Conservation (phyloP, 2,113 vertebrate genomes). For the Daphoenositta chrysoptera region DNA sequence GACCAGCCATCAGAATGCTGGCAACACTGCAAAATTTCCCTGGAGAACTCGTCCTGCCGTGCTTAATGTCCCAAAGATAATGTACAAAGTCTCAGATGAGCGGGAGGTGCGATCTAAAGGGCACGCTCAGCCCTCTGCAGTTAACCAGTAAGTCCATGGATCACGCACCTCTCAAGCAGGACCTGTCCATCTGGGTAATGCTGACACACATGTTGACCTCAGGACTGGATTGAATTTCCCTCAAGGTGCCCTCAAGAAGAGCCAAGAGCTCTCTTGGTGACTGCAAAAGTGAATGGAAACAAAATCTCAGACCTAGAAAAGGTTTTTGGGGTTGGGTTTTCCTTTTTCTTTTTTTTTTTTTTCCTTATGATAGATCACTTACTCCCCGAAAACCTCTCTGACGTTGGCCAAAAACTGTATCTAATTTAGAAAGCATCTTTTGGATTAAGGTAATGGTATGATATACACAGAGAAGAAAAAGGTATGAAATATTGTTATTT, state of each 20-base stretch:
- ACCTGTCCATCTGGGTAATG: neutral
- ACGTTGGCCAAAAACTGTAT: neutral
- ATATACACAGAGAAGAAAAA: neutral
- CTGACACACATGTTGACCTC: neutral
- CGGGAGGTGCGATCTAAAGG: constrained; percentile 3
- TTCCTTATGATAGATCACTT: neutral
- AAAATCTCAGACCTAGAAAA: neutral
- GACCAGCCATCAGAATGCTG: neutral
- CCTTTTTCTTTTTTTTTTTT: fast-evolving
- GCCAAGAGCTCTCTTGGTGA: neutral
- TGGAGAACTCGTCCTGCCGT: neutral
- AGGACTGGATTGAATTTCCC: neutral
- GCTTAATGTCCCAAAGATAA: constrained; percentile 31
- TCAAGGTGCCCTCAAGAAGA: neutral
- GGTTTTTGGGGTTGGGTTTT: neutral
- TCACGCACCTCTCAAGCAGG: neutral
- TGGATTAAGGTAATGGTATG: neutral
- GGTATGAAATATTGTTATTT: neutral
- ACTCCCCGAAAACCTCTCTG: neutral
- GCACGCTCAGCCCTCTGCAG: neutral
- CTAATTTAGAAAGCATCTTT: neutral
- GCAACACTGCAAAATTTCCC: neutral
- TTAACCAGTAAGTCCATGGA: neutral
- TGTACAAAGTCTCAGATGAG: neutral
- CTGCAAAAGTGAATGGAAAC: neutral